Evolutionary conservation across 2,113 vertebrate genomes (phyloP).

Genomic region (Typhlomys cinereus): DNA sequence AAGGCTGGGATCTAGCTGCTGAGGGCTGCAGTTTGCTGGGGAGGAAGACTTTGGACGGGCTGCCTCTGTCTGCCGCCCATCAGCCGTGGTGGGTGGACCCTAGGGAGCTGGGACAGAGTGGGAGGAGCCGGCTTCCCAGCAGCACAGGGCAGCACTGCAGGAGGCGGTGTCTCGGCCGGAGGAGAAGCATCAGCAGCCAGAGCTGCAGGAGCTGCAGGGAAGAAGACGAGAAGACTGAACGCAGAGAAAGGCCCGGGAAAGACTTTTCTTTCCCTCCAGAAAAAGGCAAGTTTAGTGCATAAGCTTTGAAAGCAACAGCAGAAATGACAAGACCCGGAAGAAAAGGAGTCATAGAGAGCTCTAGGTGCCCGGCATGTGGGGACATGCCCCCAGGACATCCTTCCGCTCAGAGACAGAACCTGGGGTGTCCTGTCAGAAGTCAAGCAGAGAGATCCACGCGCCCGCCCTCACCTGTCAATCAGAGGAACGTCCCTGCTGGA

Average conservation of each 20-base stretch:
- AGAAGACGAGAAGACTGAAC: not conserved
- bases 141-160: slow-evolving; percentile 27
- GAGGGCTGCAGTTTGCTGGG: not conserved
- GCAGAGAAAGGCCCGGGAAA: not conserved
- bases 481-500: not conserved
- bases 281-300: not conserved
- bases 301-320: not conserved
- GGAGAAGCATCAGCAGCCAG: slow-evolving; percentile 26
- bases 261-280: not conserved
- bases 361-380: not conserved
- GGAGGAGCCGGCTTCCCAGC: not conserved
- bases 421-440: fast-evolving
- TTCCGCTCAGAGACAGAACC: not conserved
- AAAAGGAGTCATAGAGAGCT: not conserved
- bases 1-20: not conserved
- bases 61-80: slow-evolving; percentile 1
- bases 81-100: not conserved
- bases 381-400: not conserved
- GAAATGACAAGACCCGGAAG: not conserved
- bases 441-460: not conserved
- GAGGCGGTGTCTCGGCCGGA: not conserved
- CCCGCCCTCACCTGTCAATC: not conserved
- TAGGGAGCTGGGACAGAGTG: not conserved
- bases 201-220: not conserved
- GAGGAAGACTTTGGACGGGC: not conserved